These are phyloP conservation scores for Rhinichthys osculus DNA, from an alignment of 2,797 vertebrate genomes.

Conservation along the genomic window DNA sequence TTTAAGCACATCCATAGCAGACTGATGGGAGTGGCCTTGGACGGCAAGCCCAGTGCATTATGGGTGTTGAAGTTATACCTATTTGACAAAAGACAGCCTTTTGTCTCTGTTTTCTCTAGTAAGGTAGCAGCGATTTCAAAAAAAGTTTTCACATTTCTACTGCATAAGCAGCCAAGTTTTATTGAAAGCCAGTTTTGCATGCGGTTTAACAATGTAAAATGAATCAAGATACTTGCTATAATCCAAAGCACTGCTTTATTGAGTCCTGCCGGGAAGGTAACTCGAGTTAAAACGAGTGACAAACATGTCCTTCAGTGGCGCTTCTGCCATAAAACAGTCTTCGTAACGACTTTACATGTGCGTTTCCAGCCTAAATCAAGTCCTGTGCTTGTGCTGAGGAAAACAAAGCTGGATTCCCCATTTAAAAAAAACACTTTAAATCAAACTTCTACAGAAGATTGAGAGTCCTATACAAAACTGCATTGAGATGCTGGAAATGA, in stretches of 20 bases:
- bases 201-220: not conserved
- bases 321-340: slow-evolving; percentile 1
- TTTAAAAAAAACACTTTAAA: not conserved
- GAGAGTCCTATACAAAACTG: not conserved
- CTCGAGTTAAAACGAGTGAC: not conserved
- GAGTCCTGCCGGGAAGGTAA: not conserved
- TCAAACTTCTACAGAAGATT: not conserved
- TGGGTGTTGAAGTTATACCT: not conserved
- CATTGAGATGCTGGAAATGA: not conserved
- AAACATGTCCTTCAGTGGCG: not conserved
- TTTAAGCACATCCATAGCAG: not conserved
- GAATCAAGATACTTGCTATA: not conserved
- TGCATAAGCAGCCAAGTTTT: not conserved
- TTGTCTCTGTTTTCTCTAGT: too few relatives aligned
- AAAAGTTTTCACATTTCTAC: too few relatives aligned
- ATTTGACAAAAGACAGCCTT: not conserved
- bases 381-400: not conserved
- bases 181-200: not conserved
- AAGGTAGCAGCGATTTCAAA: too few relatives aligned
- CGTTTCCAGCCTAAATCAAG: not conserved
- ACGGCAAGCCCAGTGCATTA: not conserved
- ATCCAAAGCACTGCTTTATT: slow-evolving; percentile 32
- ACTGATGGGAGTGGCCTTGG: not conserved
- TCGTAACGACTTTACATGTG: not conserved
- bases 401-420: not conserved